Evolutionary conservation across 2,888 invertebrate species (phyloP), one percentile per base, ranked within the genome.

Genomic region (Linnaemya vulpina): DNA sequence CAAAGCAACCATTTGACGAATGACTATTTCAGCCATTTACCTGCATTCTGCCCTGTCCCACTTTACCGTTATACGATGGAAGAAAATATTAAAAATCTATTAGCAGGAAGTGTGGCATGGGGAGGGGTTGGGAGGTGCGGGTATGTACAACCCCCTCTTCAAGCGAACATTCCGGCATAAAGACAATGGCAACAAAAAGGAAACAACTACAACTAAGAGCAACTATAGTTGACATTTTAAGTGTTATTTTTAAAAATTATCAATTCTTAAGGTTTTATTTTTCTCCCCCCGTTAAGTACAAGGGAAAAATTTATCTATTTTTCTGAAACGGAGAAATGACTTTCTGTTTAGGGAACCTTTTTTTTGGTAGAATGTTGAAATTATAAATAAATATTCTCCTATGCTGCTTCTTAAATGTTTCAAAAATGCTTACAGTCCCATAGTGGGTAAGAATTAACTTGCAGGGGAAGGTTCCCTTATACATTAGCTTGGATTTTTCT

Each of bases 181-280:
- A 62, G 20, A 11, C 15, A 9, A 40, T 5, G 38, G 40, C 13
- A 17, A 60, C 70, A 62, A 63, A 71, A n/a, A 22, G 5, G 55
- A 13, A 2, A 22, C 49, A 49, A 46, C 40, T 49, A 68, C 3
- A 8, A 8, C 0, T 13, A 43, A 20, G 40, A n/a, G 40, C 30
- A 62, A 70, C 30, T 62, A 74, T 25, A 70, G 49, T 65, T 79
- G 79, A 74, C 75, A 83, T 79, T 79, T 83, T 83, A 75, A 83
- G 79, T 83, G 83, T 40, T 60, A 63, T 78, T 83, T 78, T 75
- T 49, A 17, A 65, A 70, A 43, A 30, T 60, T 65, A 35, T 20
- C 10, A 1, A 20, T 51, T 51, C 30, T 51, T 2, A n/a, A 20
- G 51, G 1, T 5, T 60, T 49, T 73, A 17, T 60, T 35, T 43